Conservation (phyloP, 30 jellyfish, hydroid and myxozoan species). For the Aurelia aurita complex sp. Pacific region DNA sequence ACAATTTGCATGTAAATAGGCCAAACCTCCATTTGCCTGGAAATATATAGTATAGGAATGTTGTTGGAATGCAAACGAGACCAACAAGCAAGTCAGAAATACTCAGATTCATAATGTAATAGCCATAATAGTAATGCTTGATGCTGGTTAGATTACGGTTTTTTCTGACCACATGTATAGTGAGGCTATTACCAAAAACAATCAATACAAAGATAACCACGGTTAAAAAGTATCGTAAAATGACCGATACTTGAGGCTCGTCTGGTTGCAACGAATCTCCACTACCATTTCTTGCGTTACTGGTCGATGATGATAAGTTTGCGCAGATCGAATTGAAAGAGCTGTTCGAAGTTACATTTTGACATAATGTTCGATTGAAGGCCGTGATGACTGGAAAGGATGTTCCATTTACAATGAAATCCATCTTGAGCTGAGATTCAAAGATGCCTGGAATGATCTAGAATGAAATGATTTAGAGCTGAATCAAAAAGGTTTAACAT, state of each 20-base stretch:
- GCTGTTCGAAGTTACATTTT: no score
- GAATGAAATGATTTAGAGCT: no score
- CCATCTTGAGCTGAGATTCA: no score
- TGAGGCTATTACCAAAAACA: slow-evolving; percentile 61
- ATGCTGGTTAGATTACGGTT: slow-evolving; percentile 59
- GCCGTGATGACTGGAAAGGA: no score
- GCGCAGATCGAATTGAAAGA: no score
- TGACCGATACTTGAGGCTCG: slow-evolving; percentile 44
- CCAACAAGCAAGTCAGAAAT: slow-evolving; percentile 73
- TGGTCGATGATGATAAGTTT: background rate
- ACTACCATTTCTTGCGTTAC: background rate
- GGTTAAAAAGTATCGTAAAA: slow-evolving; percentile 52
- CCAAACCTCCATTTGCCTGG: slow-evolving; percentile 67
- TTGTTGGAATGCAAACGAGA: slow-evolving; percentile 69
- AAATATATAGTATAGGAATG: slow-evolving; percentile 40
- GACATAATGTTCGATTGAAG: no score
- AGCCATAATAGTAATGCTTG: slow-evolving; percentile 71
- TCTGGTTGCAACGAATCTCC: background rate
- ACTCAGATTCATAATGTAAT: slow-evolving; percentile 71
- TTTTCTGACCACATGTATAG: slow-evolving; percentile 61
- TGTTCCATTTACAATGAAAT: no score
- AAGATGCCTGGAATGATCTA: no score
- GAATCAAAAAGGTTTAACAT: no score
- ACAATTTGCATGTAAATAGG: slow-evolving; percentile 54
- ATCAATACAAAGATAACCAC: slow-evolving; percentile 58